phyloP scores from a whole-genome alignment of 2,888 invertebrate species.

The Lepidocyrtinus sp. region DNA sequence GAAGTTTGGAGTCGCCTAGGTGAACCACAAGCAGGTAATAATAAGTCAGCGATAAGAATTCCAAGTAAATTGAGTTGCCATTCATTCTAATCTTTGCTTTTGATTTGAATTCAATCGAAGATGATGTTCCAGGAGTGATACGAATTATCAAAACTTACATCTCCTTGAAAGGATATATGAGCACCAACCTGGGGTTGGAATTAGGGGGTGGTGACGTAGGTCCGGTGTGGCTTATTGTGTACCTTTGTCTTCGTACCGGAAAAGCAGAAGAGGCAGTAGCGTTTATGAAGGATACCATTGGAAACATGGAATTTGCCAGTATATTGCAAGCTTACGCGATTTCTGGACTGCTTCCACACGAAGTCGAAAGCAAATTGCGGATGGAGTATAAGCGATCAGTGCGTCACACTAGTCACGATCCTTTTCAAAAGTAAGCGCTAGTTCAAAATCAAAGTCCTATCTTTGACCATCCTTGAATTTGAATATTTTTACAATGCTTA shows the following conservation, averaged over 20 bases:
- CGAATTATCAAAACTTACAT: constrained; percentile 90
- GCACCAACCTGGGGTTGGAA: constrained; percentile 78
- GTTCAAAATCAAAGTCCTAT: too few species aligned
- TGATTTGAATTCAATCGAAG: constrained; percentile 72
- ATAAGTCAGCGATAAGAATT: neutral
- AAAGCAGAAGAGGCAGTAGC: constrained; percentile 87
- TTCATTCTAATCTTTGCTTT: too few species aligned
- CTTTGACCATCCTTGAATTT: constrained; percentile 10
- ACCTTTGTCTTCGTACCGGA: constrained; percentile 92
- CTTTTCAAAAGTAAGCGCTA: constrained; percentile 88
- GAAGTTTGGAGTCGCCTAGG: constrained; percentile 66
- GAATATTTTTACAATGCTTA: constrained; percentile 15
- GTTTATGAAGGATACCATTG: constrained; percentile 73
- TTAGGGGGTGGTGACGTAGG: constrained; percentile 85
- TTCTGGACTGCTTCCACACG: constrained; percentile 74
- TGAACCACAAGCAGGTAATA: constrained; percentile 53
- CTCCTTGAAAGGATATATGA: constrained; percentile 72
- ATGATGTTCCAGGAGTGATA: constrained; percentile 91
- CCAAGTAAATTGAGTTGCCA: constrained; percentile 11
- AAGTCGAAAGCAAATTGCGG: constrained; percentile 81
- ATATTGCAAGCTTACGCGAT: constrained; percentile 83
- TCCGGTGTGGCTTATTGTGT: constrained; percentile 95
- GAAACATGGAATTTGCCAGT: constrained; percentile 78
- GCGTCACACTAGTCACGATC: constrained; percentile 85
- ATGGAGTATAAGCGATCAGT: constrained; percentile 88